phyloP scores from a whole-genome alignment of 2,888 invertebrate genomes.

The Mythimna lalbum region DNA sequence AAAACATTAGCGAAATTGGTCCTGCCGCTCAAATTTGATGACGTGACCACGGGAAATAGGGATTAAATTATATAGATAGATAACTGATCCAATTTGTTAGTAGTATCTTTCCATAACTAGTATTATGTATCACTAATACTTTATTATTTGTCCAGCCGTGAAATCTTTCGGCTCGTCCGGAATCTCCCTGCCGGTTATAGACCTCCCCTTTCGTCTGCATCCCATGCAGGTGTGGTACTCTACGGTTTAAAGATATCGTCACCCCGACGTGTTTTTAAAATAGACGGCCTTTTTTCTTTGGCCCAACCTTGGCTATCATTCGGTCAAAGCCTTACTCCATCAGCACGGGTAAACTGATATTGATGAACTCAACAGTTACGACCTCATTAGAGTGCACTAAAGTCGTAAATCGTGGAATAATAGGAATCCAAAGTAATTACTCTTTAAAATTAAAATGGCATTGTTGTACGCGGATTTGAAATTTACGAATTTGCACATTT shows the following conservation, averaged over 20 bases:
- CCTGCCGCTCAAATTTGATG: too few species aligned
- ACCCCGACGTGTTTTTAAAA: neutral
- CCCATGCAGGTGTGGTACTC: neutral
- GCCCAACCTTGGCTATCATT: neutral
- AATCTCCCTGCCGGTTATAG: neutral
- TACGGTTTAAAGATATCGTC: neutral
- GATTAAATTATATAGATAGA: too few species aligned
- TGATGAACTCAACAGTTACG: neutral
- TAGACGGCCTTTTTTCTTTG: neutral
- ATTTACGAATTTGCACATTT: conserved; percentile 36
- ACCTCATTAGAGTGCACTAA: neutral
- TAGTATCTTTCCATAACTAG: too few species aligned
- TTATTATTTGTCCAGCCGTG: neutral
- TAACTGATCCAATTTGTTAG: too few species aligned
- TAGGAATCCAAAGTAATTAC: neutral
- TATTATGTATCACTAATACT: too few species aligned
- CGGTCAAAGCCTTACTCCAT: neutral
- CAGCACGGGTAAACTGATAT: neutral
- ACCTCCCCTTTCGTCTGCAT: too few species aligned
- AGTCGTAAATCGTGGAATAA: neutral
- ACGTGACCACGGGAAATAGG: too few species aligned
- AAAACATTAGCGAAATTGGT: too few species aligned
- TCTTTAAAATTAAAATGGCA: neutral
- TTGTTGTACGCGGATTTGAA: conserved; percentile 7
- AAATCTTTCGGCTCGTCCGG: neutral